Evolutionary conservation across 1,140 invertebrate genomes (phyloP).

Genomic region (Ctenoplectra terminalis): DNA sequence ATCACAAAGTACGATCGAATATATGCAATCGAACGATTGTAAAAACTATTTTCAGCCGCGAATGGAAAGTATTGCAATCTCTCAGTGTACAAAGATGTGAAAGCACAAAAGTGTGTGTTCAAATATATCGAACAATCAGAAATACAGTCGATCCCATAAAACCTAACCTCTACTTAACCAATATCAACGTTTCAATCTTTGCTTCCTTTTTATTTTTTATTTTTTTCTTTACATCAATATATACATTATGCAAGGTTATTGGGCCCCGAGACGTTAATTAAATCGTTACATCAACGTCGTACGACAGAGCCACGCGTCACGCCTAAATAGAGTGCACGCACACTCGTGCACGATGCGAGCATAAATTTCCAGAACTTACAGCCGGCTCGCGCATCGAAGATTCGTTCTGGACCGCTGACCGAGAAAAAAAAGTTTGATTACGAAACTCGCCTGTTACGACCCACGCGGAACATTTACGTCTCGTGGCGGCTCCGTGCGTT

Average conservation of each 20-base stretch:
- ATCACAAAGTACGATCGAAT: neutral
- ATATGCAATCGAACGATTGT: neutral
- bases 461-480: constrained; percentile 14
- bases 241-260: neutral
- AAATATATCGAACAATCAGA: too few relatives aligned
- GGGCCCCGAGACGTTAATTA: neutral
- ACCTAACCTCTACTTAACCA: neutral
- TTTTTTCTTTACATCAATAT: too few relatives aligned
- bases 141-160: too few relatives aligned
- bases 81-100: neutral
- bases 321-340: neutral
- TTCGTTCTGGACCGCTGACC: neutral
- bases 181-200: neutral
- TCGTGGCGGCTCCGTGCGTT: neutral
- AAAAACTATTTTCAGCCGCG: neutral
- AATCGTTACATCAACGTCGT: neutral
- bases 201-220: too few relatives aligned
- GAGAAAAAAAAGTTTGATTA: neutral
- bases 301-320: neutral
- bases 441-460: constrained; percentile 1
- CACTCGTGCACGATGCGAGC: neutral
- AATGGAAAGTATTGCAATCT: neutral
- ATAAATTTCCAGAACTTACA: constrained; percentile 9
- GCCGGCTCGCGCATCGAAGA: neutral
- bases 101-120: neutral